These are phyloP conservation scores for Acinonyx jubatus DNA, from an alignment of 2,113 vertebrate species.

Conservation along the genomic window DNA sequence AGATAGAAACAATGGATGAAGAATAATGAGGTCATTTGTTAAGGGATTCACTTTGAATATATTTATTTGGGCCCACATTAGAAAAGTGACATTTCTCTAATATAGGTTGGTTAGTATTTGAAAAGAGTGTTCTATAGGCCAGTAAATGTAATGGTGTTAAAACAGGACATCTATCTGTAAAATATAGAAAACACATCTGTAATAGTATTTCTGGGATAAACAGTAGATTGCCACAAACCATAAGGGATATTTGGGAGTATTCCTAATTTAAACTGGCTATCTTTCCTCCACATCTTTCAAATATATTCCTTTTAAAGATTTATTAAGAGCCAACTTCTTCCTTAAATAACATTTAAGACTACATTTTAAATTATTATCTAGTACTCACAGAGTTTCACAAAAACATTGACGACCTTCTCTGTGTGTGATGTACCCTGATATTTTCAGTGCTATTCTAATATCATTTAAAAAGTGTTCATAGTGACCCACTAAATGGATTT, in stretches of 20 bases:
- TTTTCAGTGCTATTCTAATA: neutral
- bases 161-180: neutral
- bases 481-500: constrained; percentile 2
- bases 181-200: neutral
- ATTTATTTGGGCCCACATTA: constrained; percentile 18
- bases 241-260: neutral
- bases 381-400: constrained; percentile 13
- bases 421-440: neutral
- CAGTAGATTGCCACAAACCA: neutral
- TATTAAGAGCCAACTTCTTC: neutral
- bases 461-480: neutral
- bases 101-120: neutral
- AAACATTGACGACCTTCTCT: neutral
- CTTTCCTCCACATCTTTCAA: neutral
- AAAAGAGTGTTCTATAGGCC: neutral
- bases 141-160: neutral
- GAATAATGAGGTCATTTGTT: neutral
- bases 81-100: constrained; percentile 34
- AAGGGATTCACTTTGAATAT: neutral
- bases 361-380: neutral
- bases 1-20: neutral
- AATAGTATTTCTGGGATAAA: neutral
- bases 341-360: neutral
- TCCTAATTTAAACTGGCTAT: neutral
- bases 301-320: neutral